Conservation (phyloP, 2,888 invertebrate genomes). For the Tetropium fuscum region DNA sequence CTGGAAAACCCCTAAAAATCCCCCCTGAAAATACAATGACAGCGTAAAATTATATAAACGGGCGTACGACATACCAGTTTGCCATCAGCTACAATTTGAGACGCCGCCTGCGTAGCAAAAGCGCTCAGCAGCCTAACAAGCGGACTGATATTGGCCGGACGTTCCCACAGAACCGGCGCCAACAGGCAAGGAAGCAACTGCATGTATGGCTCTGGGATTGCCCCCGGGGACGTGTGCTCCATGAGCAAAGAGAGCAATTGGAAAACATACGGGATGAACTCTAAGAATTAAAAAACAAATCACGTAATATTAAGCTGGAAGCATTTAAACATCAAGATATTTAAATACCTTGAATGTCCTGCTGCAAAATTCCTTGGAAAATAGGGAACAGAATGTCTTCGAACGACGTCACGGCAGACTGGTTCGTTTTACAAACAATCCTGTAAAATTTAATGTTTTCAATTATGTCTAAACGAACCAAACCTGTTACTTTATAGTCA, state of each 20-base stretch:
- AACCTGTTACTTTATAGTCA: slow-evolving; percentile 88
- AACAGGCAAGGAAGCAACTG: slow-evolving; percentile 91
- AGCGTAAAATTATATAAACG: background rate
- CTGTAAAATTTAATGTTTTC: slow-evolving; percentile 62
- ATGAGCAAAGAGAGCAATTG: slow-evolving; percentile 94
- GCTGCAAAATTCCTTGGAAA: slow-evolving; percentile 93
- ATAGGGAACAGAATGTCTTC: slow-evolving; percentile 94
- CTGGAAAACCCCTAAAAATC: slow-evolving; percentile 94
- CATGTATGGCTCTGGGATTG: slow-evolving; percentile 87
- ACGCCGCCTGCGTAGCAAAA: slow-evolving; percentile 80
- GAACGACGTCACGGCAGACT: slow-evolving; percentile 85
- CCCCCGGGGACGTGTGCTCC: slow-evolving; percentile 72
- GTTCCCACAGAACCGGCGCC: slow-evolving; percentile 92
- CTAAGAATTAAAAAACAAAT: no score
- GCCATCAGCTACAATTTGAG: slow-evolving; percentile 76
- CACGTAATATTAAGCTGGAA: slow-evolving; percentile 27
- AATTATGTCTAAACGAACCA: slow-evolving; percentile 39
- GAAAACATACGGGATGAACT: slow-evolving; percentile 98
- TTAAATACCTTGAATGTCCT: slow-evolving; percentile 86
- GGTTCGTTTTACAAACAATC: slow-evolving; percentile 87
- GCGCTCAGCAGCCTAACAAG: slow-evolving; percentile 92
- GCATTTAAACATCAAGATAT: background rate
- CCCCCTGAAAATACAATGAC: slow-evolving; percentile 72
- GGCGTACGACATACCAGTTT: slow-evolving; percentile 72
- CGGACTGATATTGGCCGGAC: slow-evolving; percentile 93